A percentile compares a stretch with the other conserved stretches of the same genome.
phyloP scores from a whole-genome alignment of 1,140 invertebrate species.

The Drosophila arizonae region DNA sequence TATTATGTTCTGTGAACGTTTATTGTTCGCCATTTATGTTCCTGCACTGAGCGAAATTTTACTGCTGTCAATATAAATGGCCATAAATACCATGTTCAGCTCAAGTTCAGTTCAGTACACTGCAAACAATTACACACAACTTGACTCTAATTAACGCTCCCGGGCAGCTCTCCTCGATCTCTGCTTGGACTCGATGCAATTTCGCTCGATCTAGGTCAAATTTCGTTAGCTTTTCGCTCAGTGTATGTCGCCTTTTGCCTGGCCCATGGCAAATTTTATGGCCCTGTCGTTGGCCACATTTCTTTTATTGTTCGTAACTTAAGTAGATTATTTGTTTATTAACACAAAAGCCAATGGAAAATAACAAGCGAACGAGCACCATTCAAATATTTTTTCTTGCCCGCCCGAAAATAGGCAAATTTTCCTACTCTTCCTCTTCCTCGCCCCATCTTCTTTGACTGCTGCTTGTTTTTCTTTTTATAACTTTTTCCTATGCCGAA shows the following conservation, averaged over 20 bases:
- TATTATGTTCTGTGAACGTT: constrained; percentile 38
- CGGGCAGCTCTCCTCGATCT: neutral
- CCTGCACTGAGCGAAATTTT: constrained; percentile 25
- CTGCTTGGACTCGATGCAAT: too few relatives aligned
- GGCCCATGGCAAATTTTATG: constrained; percentile 54
- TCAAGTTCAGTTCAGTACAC: neutral
- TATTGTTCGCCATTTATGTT: constrained; percentile 42
- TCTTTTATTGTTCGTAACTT: constrained; percentile 65
- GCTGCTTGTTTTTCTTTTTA: too few relatives aligned
- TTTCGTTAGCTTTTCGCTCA: neutral
- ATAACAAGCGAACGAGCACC: constrained; percentile 8
- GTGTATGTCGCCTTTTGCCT: constrained; percentile 15
- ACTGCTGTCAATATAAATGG: neutral
- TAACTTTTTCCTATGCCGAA: too few relatives aligned
- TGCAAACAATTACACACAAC: neutral
- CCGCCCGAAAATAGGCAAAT: constrained; percentile 39
- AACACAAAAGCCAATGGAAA: constrained; percentile 67
- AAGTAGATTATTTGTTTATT: constrained; percentile 79
- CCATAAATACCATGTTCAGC: neutral
- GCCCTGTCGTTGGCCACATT: constrained; percentile 55
- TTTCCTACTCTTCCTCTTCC: neutral
- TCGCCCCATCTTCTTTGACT: neutral
- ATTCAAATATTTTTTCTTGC: constrained; percentile 24
- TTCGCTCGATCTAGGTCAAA: too few relatives aligned
- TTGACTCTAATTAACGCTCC: too few relatives aligned